Conservation (phyloP, 2,888 invertebrate species). For the Trichopoda pennipes region DNA sequence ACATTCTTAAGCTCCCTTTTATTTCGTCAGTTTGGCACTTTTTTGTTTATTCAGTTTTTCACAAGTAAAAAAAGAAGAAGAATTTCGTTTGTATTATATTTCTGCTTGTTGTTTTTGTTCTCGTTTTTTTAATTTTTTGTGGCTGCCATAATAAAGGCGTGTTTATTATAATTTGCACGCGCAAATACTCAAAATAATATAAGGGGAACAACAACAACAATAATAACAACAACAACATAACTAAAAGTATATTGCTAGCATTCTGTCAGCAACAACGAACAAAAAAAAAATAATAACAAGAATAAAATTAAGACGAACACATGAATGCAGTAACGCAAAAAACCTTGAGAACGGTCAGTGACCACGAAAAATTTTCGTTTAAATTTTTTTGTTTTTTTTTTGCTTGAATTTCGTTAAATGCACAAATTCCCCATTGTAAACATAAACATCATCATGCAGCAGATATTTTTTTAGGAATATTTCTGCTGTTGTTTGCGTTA, state of each 20-base stretch:
- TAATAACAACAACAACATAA: constrained; percentile 38
- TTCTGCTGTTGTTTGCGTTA: constrained; percentile 31
- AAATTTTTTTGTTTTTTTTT: constrained; percentile 18
- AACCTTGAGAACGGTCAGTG: constrained; percentile 79
- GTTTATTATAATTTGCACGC: constrained; percentile 68
- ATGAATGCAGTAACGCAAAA: constrained; percentile 73
- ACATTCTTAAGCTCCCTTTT: constrained; percentile 1
- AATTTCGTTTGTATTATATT: constrained; percentile 46
- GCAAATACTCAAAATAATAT: constrained; percentile 57
- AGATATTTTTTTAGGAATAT: constrained; percentile 42
- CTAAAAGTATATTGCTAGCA: constrained; percentile 45
- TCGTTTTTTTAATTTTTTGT: constrained; percentile 11
- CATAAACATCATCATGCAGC: constrained; percentile 27
- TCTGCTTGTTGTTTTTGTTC: constrained; percentile 1
- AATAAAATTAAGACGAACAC: constrained; percentile 42
- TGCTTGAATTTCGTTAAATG: constrained; percentile 66
- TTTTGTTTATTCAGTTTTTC: constrained; percentile 59
- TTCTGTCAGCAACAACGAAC: constrained; percentile 50
- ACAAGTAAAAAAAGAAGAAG: constrained; percentile 24
- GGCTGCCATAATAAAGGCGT: constrained; percentile 66
- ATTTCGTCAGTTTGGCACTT: constrained; percentile 56
- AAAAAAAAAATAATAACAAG: not conserved
- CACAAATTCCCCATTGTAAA: constrained; percentile 76
- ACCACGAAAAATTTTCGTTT: constrained; percentile 74
- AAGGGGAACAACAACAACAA: constrained; percentile 23